Conservation (phyloP, 2,113 vertebrate genomes). For the Amphiprion ocellaris region DNA sequence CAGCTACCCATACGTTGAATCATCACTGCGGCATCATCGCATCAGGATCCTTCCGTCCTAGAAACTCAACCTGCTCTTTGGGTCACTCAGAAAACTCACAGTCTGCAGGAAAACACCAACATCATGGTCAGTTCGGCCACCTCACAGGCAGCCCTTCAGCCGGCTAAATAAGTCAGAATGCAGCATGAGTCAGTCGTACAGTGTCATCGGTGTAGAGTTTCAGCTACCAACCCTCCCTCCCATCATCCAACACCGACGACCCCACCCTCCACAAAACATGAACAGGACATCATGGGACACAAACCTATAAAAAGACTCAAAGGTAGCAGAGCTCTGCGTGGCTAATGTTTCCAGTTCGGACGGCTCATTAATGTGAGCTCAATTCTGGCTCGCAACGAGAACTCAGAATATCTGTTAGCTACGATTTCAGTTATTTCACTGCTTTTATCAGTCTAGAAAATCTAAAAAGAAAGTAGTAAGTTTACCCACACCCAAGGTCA, state of each 20-base stretch:
- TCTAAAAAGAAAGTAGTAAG: neutral
- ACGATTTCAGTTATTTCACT: no score
- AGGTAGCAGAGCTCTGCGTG: slow-evolving; percentile 29
- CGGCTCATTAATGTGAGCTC: neutral
- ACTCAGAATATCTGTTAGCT: no score
- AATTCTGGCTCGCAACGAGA: neutral
- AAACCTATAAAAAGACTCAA: slow-evolving; percentile 77
- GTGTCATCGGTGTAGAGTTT: slow-evolving; percentile 70
- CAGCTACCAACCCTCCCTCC: slow-evolving; percentile 38
- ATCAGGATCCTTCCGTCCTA: neutral
- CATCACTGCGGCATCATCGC: neutral
- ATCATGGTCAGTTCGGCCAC: slow-evolving; percentile 13
- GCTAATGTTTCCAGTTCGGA: slow-evolving; percentile 48
- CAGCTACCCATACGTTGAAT: slow-evolving; percentile 2
- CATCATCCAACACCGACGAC: slow-evolving; percentile 28
- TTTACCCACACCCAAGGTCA: neutral
- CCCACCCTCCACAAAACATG: slow-evolving; percentile 57
- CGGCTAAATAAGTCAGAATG: slow-evolving; percentile 66
- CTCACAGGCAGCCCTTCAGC: slow-evolving; percentile 5
- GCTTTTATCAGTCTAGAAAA: no score
- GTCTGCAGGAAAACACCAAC: slow-evolving; percentile 7
- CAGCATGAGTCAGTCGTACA: slow-evolving; percentile 48
- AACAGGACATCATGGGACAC: slow-evolving; percentile 64
- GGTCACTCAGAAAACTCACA: slow-evolving; percentile 13
- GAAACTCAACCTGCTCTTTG: slow-evolving; percentile 14